phyloP scores from a whole-genome alignment of 2,797 vertebrate genomes.

The Phylloscopus collybita region DNA sequence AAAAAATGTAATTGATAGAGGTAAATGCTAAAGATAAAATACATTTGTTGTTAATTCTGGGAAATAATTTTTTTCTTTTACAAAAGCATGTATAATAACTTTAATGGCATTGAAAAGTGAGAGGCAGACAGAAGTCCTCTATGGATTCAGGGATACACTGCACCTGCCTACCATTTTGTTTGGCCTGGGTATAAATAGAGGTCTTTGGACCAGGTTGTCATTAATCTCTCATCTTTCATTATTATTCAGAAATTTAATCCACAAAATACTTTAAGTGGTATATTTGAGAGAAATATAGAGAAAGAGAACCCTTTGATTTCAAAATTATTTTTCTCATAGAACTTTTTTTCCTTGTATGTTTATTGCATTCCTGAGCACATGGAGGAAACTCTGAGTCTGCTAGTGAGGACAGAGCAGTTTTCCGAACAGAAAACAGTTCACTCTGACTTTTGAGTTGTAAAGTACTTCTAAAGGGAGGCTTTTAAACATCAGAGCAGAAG shows the following conservation, averaged over 20 bases:
- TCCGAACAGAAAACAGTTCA: background rate
- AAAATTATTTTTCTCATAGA: background rate
- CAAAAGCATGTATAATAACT: conserved; percentile 34
- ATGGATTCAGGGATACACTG: background rate
- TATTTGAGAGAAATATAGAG: background rate
- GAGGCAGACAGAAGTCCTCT: background rate
- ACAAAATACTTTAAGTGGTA: conserved; percentile 40
- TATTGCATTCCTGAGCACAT: background rate
- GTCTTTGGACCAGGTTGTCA: conserved; percentile 30
- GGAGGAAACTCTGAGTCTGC: background rate
- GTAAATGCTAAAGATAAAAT: conserved; percentile 45
- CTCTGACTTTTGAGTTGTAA: background rate
- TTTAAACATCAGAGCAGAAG: background rate
- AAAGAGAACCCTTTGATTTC: conserved; percentile 42
- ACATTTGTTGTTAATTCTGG: conserved; percentile 28
- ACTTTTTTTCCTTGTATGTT: background rate
- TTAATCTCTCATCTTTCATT: conserved; percentile 62
- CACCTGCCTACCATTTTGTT: conserved; percentile 49
- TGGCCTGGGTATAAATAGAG: conserved; percentile 45
- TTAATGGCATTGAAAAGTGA: conserved; percentile 21
- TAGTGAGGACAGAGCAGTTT: background rate
- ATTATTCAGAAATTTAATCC: conserved; percentile 66
- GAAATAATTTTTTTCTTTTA: conserved; percentile 17
- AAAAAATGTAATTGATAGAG: conserved; percentile 25
- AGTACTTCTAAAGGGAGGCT: background rate